Evolutionary conservation across 1,140 invertebrate genomes (phyloP), one percentile per base, ranked within the genome.

Genomic region (Sesamia nonagrioides): DNA sequence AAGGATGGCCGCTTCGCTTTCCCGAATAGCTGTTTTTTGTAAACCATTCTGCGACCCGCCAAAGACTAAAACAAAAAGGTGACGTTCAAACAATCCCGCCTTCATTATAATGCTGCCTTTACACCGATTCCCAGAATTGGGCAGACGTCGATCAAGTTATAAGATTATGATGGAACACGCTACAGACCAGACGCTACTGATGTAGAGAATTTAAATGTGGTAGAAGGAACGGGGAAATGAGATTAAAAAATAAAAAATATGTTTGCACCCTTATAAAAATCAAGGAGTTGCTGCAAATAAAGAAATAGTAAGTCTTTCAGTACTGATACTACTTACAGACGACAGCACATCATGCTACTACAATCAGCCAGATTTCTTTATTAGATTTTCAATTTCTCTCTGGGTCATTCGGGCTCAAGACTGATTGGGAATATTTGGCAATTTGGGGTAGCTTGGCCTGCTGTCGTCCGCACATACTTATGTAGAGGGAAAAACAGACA

Each of bases 101-200:
- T 18, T 72, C 61, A 80, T 79, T 75, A 76, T 63, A 48, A 77
- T 71, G 69, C 48, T 78, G 75, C 72, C 76, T 77, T 74, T 60
- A 81, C 77, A 75, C 60, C 33, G 40, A 42, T 50, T 66, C 50
- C 50, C 45, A 68, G 79, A 87, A 87, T 82, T 84, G 79, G 77
- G 84, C 68, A 82, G 78, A 63, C 78, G 77, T 81, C 83, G 82
- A 86, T 86, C 84, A 84, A 81, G 61, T 61, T 79, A 78, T 63
- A 80, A 73, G 81, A 86, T 84, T 85, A 85, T 86, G 83, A 85
- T 66, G 80, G 76, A 71, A 73, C 75, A 76, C 78, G 60, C 71
- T 77, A 61, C 72, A 42, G 27, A 6, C 18, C 17, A 56, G 17
- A 9, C 35, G 6, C 35, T 4, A 42, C 21, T 58, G 52, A 27